Base-by-base conservation (phyloP, 2,113 vertebrate species). In the Scartelaos histophorus region DNA sequence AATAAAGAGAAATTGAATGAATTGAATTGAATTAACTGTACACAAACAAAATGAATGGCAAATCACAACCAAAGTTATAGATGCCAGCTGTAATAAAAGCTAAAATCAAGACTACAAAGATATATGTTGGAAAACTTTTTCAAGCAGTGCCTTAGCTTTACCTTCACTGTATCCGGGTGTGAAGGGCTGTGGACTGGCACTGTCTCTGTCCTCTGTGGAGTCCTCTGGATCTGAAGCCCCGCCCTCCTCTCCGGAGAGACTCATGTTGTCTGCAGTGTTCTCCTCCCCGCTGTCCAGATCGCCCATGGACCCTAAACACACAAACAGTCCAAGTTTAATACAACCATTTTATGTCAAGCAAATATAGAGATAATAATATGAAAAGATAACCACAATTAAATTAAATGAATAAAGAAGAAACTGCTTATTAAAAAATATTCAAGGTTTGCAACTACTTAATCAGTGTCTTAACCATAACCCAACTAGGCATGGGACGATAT, bases 251-350 rank as follows among this genome's bases (percentile, higher is more conserved):
- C 95, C 95, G 0, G 87, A 93, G 19, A 92, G 89, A 89, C 93
- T 94, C 57, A 61, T 79, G 65, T 92, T 93, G 35, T 90, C 90
- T 0, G 65, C 74, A 0, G 66, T 85, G 54, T 87, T 85, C 0
- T 96, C 95, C 49, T 97, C 95, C 0, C 91, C 75, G 7, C 93
- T 91, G 60, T 96, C 96, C 77, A 97, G 95, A 7, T 96, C 95
- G 62, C 95, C 95, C 5, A 96, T 90, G 87, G 95, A 94, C 86
- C 97, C 97, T 98, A 92, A 0, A 0, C 10, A 5, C 70, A 53
- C 69, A 2, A 53, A 13, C 7, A 66, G 29, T 51, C 1, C 9
- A 43, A 43, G 10, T 43, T 43, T 43, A 1, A 43, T 43, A 43
- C 38, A 43, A 43, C 10, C 7, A 43, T 43, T 43, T 43, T 43